Evolutionary conservation across 2,797 vertebrate species (phyloP).

Genomic region (Rhodeus uyekii): DNA sequence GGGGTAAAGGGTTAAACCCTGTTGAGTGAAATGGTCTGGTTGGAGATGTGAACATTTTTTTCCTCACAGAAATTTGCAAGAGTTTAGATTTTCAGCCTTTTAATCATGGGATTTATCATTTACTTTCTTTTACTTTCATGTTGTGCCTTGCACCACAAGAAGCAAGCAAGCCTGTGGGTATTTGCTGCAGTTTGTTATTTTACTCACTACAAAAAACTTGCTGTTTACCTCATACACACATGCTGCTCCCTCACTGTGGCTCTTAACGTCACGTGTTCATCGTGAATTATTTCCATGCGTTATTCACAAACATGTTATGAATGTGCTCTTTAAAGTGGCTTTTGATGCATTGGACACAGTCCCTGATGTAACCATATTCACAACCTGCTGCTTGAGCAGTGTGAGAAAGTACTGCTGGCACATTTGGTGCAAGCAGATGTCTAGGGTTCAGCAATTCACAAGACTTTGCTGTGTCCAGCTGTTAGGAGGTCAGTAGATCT

Average conservation of each 20-base stretch:
- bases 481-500: constrained; percentile 50
- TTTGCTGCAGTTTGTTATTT: neutral
- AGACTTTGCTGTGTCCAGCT: constrained; percentile 59
- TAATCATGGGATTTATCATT: neutral
- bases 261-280: constrained; percentile 14
- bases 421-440: constrained; percentile 65
- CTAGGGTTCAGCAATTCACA: constrained; percentile 45
- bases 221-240: neutral
- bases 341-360: constrained; percentile 12
- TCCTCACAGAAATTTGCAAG: neutral
- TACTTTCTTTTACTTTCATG: neutral
- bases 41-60: neutral
- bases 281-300: constrained; percentile 7
- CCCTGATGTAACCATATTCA: constrained; percentile 19
- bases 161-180: neutral
- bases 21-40: neutral
- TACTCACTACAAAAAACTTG: neutral
- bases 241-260: neutral
- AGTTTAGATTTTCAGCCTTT: neutral
- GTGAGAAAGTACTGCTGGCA: constrained; percentile 67
- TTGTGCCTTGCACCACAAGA: neutral
- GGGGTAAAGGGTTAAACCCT: no score
- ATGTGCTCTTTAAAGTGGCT: neutral
- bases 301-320: constrained; percentile 21
- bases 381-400: constrained; percentile 38